Base-by-base conservation (phyloP, 30 jellyfish, hydroid and myxozoan genomes). In the Aurelia sp. region DNA sequence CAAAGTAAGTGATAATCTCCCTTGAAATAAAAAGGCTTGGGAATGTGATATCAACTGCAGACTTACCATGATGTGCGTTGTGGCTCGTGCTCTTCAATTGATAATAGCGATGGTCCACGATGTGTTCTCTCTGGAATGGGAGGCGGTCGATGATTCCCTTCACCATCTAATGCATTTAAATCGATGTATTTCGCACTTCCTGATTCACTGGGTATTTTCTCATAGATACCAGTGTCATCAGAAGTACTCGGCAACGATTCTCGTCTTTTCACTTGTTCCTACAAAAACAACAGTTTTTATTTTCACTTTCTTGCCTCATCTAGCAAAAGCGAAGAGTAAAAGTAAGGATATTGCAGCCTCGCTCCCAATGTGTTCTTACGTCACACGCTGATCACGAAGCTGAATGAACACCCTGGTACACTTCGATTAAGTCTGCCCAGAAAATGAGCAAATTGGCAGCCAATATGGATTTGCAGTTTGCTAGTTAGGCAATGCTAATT, bases 91-190 rank as follows among this genome's bases (percentile, higher is more conserved):
- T 53, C 73, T 0, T 52, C 84, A 31, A 79, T 62, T n/a, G 81
- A 73, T 37, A 73, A 71, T 3, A 62, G 4, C 1, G 84, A 17
- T 0, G 91, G 64, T 6, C 31, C 53, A 11, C 92, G 81, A 63
- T 78, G 79, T 13, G 91, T 72, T 53, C 97, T 35, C 20, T 91
- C 96, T 2, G 97, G 97, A 51, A 91, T 78, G 13, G 97, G 96
- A 18, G 97, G 97, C 31, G 96, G 91, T 15, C 22, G 22, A n/a
- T 52, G 62, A 18, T 51, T 59, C 10, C 52, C 81, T 27, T 62
- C 66, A 37, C 63, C 63, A 31, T 55, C 62, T 55, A 85, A 60
- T 7, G 19, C 23, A 13, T 65, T 50, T 4, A 67, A n/a, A 31
- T 78, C 89, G 20, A 77, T 58, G 44, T 88, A 76, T 65, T 88